These are phyloP conservation scores for Scaptomyza parva DNA, from an alignment of 2,888 invertebrate genomes.

Conservation along the genomic window DNA sequence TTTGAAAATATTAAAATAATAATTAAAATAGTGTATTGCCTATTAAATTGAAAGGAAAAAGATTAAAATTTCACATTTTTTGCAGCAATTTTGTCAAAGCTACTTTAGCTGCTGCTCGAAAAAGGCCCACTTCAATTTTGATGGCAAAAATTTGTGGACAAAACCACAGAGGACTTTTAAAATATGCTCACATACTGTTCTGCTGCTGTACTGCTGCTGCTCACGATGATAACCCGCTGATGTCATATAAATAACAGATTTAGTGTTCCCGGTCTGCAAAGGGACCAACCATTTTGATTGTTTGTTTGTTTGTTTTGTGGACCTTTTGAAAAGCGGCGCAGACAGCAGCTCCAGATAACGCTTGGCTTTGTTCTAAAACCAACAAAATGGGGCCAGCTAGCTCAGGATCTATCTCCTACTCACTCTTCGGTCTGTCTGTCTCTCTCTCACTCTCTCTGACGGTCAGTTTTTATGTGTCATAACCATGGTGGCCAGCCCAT, in stretches of 20 bases:
- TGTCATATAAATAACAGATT: conserved; percentile 76
- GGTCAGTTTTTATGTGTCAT: conserved; percentile 67
- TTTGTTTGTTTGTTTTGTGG: conserved; percentile 57
- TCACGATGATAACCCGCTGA: conserved; percentile 58
- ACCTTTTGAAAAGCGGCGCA: conserved; percentile 36
- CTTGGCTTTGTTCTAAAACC: conserved; percentile 54
- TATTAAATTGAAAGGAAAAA: no score
- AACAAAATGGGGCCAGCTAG: conserved; percentile 13
- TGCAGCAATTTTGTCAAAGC: neutral
- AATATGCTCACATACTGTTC: conserved; percentile 47
- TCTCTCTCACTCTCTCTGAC: conserved; percentile 5
- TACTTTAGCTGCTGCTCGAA: neutral
- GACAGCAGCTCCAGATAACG: conserved; percentile 40
- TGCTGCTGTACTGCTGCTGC: conserved; percentile 12
- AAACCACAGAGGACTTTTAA: conserved; percentile 30
- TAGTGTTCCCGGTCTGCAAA: conserved; percentile 60
- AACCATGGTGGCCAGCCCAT: conserved; percentile 38
- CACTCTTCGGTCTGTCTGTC: conserved; percentile 21
- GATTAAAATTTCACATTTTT: no score
- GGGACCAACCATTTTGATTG: conserved; percentile 62
- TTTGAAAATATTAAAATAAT: no score
- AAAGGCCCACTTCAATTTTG: conserved; percentile 1
- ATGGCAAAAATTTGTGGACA: conserved; percentile 3
- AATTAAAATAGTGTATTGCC: no score
- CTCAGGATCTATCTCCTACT: conserved; percentile 5